Evolutionary conservation across 1,140 invertebrate genomes (phyloP).

Genomic region (Lucilia sericata): DNA sequence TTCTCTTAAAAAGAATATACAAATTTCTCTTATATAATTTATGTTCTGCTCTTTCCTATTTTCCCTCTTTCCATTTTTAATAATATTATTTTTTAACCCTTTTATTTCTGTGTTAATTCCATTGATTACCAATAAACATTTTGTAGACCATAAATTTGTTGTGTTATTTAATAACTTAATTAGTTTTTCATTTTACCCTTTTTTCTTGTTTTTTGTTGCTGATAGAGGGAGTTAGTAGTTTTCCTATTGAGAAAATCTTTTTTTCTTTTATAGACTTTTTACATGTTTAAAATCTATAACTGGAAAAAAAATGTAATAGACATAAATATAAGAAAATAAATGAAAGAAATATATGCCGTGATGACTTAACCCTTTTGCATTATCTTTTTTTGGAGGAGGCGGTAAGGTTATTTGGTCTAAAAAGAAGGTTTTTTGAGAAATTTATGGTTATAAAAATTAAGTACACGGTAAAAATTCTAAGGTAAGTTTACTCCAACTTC

Average conservation of each 20-base stretch:
- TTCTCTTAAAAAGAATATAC: background rate
- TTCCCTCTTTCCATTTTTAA: background rate
- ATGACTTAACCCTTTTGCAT: background rate
- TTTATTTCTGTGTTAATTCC: background rate
- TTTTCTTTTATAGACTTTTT: background rate
- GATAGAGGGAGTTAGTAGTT: background rate
- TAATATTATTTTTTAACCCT: background rate
- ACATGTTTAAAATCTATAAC: conserved; percentile 2
- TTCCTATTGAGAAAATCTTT: background rate
- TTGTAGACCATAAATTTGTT: background rate
- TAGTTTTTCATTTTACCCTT: background rate
- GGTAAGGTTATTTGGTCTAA: background rate
- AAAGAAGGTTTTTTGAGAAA: background rate
- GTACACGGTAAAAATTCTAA: background rate
- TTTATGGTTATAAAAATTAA: background rate
- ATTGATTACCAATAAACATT: conserved; percentile 18
- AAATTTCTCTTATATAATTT: background rate
- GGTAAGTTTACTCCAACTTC: too few species aligned
- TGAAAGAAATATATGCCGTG: background rate
- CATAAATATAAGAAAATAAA: background rate
- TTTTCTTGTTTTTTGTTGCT: background rate
- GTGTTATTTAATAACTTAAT: background rate
- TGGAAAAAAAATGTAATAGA: background rate
- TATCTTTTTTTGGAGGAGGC: background rate
- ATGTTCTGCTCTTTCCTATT: background rate